Conservation (phyloP, 2,113 vertebrate genomes). For the Mustela nigripes region DNA sequence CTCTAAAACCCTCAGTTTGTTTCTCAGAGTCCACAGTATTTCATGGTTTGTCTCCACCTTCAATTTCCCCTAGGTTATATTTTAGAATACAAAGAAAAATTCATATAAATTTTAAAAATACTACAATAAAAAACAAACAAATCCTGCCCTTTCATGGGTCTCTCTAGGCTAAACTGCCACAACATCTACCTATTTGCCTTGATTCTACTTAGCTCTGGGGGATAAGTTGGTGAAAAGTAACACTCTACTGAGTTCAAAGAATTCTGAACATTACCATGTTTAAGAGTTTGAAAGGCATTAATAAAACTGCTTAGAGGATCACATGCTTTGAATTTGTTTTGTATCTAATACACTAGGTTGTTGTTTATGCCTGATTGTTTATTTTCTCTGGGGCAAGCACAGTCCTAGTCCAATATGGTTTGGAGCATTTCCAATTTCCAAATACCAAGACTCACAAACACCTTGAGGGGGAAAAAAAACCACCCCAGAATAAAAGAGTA, state of each 20-base stretch:
- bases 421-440: conserved; percentile 31
- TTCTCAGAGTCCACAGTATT: no score
- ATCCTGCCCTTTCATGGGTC: not conserved
- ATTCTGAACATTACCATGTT: not conserved
- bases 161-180: not conserved
- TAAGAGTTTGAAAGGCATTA: conserved; percentile 12
- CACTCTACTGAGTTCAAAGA: not conserved
- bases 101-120: not conserved
- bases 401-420: not conserved
- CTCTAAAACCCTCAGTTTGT: no score
- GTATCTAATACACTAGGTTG: not conserved
- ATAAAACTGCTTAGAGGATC: conserved; percentile 11
- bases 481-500: not conserved
- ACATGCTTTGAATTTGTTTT: conserved; percentile 8
- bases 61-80: not conserved
- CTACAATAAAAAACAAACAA: not conserved
- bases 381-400: not conserved
- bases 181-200: not conserved
- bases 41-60: no score
- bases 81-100: conserved; percentile 14
- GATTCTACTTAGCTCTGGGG: not conserved
- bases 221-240: not conserved
- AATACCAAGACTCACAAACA: not conserved
- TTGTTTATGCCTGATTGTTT: not conserved
- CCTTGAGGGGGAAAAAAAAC: not conserved